These are phyloP conservation scores for Coilia nasus DNA, from an alignment of 2,797 vertebrate genomes.

Conservation along the genomic window DNA sequence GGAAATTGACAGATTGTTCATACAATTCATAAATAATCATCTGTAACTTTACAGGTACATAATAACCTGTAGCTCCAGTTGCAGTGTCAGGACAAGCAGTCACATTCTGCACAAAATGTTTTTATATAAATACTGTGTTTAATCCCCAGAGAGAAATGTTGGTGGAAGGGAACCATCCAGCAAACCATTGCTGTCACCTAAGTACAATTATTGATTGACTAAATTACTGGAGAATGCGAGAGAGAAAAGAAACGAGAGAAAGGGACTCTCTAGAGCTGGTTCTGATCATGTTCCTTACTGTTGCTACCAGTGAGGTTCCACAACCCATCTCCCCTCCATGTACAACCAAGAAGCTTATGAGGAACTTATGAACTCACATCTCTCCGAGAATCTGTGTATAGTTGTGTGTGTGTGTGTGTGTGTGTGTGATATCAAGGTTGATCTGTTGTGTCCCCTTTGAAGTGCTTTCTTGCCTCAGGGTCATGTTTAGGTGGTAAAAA, in stretches of 20 bases:
- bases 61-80: neutral
- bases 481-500: conserved; percentile 61
- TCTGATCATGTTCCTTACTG: conserved; percentile 46
- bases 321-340: conserved; percentile 25
- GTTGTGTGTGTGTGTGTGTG: conserved; percentile 10
- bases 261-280: conserved; percentile 31
- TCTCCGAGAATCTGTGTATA: conserved; percentile 42
- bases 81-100: neutral
- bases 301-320: conserved; percentile 37
- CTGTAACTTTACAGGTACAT: no score
- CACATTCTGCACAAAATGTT: neutral
- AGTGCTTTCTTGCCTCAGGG: conserved; percentile 50
- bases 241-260: neutral
- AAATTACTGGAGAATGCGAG: neutral
- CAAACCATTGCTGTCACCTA: neutral
- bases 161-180: neutral
- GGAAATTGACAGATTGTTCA: no score
- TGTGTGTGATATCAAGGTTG: conserved; percentile 44
- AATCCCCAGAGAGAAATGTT: neutral
- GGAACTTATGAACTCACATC: conserved; percentile 21
- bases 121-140: no score
- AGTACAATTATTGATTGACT: neutral
- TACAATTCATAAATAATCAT: no score
- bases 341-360: neutral
- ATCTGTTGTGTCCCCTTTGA: conserved; percentile 48